These are phyloP conservation scores for Hippasteria phrygiana DNA, from an alignment of 53 echinoderm and acorn worm genomes.

Conservation along the genomic window DNA sequence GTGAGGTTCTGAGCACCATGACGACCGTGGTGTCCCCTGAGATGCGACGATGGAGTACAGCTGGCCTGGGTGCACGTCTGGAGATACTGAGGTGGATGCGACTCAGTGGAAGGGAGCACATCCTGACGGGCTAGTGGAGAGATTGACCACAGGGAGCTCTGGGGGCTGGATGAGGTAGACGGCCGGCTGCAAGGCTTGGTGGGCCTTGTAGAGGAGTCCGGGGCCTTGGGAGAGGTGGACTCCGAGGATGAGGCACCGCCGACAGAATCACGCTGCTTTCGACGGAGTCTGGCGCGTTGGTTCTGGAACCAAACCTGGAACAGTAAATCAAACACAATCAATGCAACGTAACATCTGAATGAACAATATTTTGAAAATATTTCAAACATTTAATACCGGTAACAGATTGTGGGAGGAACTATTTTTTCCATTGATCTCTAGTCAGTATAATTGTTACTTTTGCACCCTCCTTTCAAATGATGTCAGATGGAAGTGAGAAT, in stretches of 20 bases:
- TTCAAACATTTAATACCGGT: no score
- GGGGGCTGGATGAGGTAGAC: conserved; percentile 4
- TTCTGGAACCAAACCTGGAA: conserved; percentile 99
- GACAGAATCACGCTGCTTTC: not conserved
- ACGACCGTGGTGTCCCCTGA: not conserved
- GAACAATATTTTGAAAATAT: no score
- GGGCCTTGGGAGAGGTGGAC: not conserved
- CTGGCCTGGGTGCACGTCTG: conserved; percentile 22
- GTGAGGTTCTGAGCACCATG: conserved; percentile 17
- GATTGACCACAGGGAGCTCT: not conserved
- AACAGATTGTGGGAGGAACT: no score
- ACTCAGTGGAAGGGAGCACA: not conserved
- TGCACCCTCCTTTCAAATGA: no score
- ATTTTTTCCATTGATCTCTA: no score
- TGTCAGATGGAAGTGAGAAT: no score
- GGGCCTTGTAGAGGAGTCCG: not conserved
- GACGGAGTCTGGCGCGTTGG: conserved; percentile 77
- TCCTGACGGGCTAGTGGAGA: not conserved
- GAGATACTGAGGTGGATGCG: not conserved
- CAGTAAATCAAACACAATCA: not conserved
- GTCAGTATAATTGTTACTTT: no score
- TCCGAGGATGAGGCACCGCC: conserved; percentile 23
- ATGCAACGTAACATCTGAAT: not conserved
- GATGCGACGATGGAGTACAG: not conserved
- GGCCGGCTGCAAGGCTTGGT: not conserved